Conservation (phyloP, 2,888 invertebrate genomes). For the Sycophila texana region DNA sequence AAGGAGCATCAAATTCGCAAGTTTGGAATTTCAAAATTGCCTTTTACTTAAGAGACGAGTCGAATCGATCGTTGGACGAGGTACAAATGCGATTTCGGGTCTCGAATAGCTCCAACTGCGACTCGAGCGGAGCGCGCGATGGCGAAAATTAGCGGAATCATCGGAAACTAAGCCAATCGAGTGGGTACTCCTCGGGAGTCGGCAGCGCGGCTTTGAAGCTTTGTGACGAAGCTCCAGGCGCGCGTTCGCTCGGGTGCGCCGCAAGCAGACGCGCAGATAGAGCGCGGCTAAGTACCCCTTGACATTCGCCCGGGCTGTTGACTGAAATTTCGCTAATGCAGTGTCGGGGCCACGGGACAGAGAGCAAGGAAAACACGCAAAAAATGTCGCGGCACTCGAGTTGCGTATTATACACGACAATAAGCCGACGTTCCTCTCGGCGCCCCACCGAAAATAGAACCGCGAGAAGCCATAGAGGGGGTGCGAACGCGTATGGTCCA, state of each 20-base stretch:
- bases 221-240: neutral
- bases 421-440: neutral
- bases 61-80: too few relatives aligned
- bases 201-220: neutral
- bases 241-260: neutral
- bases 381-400: slow-evolving; percentile 17
- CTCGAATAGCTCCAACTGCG: too few relatives aligned
- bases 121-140: too few relatives aligned
- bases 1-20: too few relatives aligned
- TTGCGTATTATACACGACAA: neutral
- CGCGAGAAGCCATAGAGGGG: neutral
- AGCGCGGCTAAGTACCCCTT: slow-evolving; percentile 39
- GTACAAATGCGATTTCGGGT: too few relatives aligned
- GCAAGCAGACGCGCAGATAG: neutral
- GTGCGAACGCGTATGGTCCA: too few relatives aligned
- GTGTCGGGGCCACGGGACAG: slow-evolving; percentile 7
- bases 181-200: neutral
- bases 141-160: slow-evolving; percentile 27
- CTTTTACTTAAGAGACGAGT: too few relatives aligned
- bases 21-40: too few relatives aligned
- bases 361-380: slow-evolving; percentile 43
- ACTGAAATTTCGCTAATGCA: slow-evolving; percentile 51
- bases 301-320: slow-evolving; percentile 41
- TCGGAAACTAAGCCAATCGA: slow-evolving; percentile 37
- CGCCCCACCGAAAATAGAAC: neutral